A percentile compares a stretch with the other conserved stretches of the same genome.
These are phyloP conservation scores for Solen grandis DNA, from an alignment of 1,140 invertebrate genomes.

Conservation along the genomic window DNA sequence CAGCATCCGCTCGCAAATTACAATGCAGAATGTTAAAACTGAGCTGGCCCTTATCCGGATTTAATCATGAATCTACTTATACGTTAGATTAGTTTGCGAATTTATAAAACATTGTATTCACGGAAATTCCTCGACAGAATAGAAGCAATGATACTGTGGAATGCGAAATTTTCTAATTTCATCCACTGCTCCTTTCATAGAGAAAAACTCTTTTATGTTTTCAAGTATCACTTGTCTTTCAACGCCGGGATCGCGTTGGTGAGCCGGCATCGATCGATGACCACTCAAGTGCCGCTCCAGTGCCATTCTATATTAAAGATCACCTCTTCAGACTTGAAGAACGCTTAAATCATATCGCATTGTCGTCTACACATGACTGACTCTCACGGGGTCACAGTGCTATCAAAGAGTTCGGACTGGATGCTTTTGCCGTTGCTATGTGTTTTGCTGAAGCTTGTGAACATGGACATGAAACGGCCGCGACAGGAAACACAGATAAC, in stretches of 20 bases:
- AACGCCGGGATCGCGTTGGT: neutral
- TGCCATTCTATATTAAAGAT: slow-evolving; percentile 49
- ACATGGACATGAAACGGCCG: too few relatives aligned
- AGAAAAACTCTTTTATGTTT: neutral
- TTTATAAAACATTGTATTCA: neutral
- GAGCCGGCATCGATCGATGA: slow-evolving; percentile 31
- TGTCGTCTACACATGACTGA: slow-evolving; percentile 31
- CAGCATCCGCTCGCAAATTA: neutral
- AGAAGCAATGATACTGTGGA: neutral
- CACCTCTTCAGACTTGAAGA: slow-evolving; percentile 37
- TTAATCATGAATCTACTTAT: neutral
- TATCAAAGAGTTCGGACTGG: neutral
- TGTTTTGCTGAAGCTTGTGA: neutral
- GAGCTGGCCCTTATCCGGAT: too few relatives aligned
- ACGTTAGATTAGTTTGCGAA: neutral
- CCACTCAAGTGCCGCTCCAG: neutral
- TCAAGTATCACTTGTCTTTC: neutral
- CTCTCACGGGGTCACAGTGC: slow-evolving; percentile 1
- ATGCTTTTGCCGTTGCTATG: too few relatives aligned
- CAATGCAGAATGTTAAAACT: too few relatives aligned
- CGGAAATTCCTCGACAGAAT: neutral
- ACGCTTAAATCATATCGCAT: slow-evolving; percentile 44
- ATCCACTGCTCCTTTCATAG: slow-evolving; percentile 36
- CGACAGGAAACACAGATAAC: neutral
- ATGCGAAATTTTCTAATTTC: slow-evolving; percentile 36